Base-by-base conservation (phyloP, 2,888 invertebrate species). In the Coelogynopora nodosa region DNA sequence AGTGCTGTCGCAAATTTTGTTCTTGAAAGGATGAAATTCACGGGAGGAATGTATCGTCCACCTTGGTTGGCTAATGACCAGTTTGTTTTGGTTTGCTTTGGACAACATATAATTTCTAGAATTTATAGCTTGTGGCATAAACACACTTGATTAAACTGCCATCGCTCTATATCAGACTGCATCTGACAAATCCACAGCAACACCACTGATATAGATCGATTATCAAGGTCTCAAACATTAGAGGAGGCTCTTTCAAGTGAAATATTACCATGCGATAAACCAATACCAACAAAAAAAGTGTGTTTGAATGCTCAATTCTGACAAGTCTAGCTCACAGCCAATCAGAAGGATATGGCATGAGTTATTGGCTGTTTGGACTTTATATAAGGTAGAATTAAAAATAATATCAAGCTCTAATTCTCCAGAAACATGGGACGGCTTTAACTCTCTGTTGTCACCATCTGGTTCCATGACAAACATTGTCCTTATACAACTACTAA, bases 361-460 rank as follows among this genome's bases (percentile, higher is more conserved):
- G 23, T 26, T 74, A 74, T 74, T 74, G 74, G 74, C 5, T 74
- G 27, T 74, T 74, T 74, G 18, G 74, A 74, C 74, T 74, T 74
- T 26, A 74, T 74, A 74, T 5, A 23, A 74, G 18, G 27, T 74
- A n/a, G 74, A 74, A 74, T 5, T 74, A 18, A n/a, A 85, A 85
- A 85, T 29, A 29, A 74, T 85, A 27, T 27, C 67, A 29, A 85
- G 28, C 74, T 67, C 82, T 84, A 84, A 5, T 84, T 27, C 84
- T 84, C 82, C 85, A 26, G 85, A 67, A 30, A 85, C 84, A 85
- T 85, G 27, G 85, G 85, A 84, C 27, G 84, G 84, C 10, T 85
- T 85, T 30, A 85, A 85, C 31, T 85, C 81, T 84, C 29, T 85
- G 85, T 85, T 85, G 82, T 18, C 85, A 28, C 28, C 84, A 49